These are phyloP conservation scores for Brachionus asplanchnoidis DNA, from an alignment of 1,140 invertebrate genomes.

Conservation along the genomic window DNA sequence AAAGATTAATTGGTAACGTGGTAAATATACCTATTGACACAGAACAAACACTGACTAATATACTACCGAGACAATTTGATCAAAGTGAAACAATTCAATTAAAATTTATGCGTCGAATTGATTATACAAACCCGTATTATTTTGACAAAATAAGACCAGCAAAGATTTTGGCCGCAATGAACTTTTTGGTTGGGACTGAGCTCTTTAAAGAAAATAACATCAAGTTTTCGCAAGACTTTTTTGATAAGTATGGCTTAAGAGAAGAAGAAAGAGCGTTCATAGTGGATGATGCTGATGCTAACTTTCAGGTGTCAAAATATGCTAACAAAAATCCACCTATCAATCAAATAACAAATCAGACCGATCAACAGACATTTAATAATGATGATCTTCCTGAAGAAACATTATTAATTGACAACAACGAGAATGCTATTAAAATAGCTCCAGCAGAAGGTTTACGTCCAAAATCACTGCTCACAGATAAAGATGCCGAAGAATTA, in stretches of 20 bases:
- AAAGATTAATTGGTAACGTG: neutral
- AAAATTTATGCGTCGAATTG: too few species aligned
- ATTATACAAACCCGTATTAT: too few species aligned
- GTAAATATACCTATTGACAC: neutral
- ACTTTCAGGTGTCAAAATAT: neutral
- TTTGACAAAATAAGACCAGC: too few species aligned
- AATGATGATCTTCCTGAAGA: neutral
- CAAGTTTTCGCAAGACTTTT: too few species aligned
- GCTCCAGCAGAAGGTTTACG: neutral
- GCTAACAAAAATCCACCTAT: neutral
- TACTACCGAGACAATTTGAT: too few species aligned
- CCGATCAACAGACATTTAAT: too few species aligned
- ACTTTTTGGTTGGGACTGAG: too few species aligned
- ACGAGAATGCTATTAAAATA: neutral
- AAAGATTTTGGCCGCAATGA: too few species aligned
- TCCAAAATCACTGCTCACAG: neutral
- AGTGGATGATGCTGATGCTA: neutral
- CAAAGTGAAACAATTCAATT: too few species aligned
- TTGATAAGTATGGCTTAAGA: too few species aligned
- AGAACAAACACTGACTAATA: too few species aligned
- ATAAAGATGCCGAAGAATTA: neutral
- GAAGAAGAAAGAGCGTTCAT: neutral
- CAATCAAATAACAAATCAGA: neutral
- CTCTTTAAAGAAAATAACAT: too few species aligned
- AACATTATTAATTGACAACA: neutral